phyloP scores from a whole-genome alignment of 2,797 vertebrate genomes.

The Hydrolagus colliei region DNA sequence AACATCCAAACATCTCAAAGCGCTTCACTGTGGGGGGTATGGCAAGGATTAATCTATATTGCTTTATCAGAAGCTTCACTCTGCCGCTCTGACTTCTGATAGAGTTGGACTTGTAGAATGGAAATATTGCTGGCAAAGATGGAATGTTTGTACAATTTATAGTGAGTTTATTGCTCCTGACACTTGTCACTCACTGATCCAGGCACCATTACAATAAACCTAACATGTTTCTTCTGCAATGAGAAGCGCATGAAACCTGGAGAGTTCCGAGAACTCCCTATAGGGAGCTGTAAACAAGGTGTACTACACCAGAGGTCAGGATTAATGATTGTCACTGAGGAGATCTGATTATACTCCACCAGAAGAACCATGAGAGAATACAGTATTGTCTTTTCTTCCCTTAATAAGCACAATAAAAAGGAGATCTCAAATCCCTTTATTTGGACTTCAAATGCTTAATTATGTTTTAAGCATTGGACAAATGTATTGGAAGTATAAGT shows the following conservation, averaged over 20 bases:
- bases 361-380: too few species aligned
- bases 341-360: background rate
- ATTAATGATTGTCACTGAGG: background rate
- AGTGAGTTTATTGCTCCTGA: background rate
- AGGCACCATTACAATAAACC: background rate
- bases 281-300: background rate
- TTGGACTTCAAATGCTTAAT: background rate
- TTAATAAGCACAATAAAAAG: too few species aligned
- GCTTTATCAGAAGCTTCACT: background rate
- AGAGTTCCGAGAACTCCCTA: background rate
- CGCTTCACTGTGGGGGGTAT: too few species aligned
- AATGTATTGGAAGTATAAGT: too few species aligned
- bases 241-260: background rate
- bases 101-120: background rate
- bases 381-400: too few species aligned
- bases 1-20: too few species aligned
- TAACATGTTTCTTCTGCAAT: background rate
- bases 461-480: background rate
- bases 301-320: background rate
- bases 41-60: background rate
- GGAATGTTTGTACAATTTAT: background rate
- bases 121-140: background rate
- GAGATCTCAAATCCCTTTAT: background rate
- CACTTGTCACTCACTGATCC: conserved; percentile 7
- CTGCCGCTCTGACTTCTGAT: background rate